Evolutionary conservation across 2,113 vertebrate species (phyloP).

Genomic region (Neotoma lepida): DNA sequence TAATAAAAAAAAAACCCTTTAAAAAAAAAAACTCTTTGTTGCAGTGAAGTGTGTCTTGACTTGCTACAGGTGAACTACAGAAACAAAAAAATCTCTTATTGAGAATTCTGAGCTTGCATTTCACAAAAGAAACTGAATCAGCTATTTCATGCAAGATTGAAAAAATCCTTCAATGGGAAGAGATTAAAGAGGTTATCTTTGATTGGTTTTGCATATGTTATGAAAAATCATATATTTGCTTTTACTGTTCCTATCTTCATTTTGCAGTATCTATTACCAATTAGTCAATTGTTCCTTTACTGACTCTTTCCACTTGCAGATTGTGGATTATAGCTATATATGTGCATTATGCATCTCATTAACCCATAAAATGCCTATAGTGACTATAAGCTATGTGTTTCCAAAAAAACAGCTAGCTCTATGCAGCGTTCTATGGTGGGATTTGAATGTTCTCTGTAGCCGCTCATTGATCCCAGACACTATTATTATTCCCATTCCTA

Average conservation of each 20-base stretch:
- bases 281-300: neutral
- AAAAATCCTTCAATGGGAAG: neutral
- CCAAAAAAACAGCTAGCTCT: neutral
- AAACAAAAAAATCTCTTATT: conserved; percentile 25
- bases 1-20: too few species aligned
- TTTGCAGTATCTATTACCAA: neutral
- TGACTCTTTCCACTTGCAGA: neutral
- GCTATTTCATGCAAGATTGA: neutral
- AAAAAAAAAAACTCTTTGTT: conserved; percentile 50
- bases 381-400: neutral
- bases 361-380: neutral
- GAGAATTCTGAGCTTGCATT: conserved; percentile 13
- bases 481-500: neutral
- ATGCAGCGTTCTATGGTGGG: neutral
- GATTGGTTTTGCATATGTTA: neutral
- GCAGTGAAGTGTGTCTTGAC: neutral
- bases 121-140: conserved; percentile 34
- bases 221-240: conserved; percentile 32
- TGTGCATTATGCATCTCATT: neutral
- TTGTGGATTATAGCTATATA: neutral
- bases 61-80: conserved; percentile 36
- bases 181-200: conserved; percentile 15
- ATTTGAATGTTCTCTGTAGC: neutral
- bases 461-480: neutral
- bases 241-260: conserved; percentile 22